Evolutionary conservation across 2,888 invertebrate genomes (phyloP).

Genomic region (Athalia circularis): DNA sequence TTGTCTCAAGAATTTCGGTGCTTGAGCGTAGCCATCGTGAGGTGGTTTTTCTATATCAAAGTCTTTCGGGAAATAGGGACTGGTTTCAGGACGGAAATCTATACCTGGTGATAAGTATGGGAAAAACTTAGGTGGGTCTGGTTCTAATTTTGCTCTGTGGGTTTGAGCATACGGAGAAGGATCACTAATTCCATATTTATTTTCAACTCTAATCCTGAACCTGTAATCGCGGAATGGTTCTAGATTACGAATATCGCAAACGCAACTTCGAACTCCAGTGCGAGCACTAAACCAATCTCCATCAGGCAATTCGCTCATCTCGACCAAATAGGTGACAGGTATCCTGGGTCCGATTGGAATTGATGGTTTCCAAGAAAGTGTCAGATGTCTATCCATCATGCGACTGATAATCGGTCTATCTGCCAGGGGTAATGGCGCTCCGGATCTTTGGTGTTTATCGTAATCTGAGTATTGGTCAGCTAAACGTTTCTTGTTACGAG

Average conservation of each 20-base stretch:
- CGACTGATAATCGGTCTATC: slow-evolving; percentile 95
- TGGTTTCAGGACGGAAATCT: slow-evolving; percentile 89
- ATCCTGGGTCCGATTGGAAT: slow-evolving; percentile 90
- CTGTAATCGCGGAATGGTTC: slow-evolving; percentile 96
- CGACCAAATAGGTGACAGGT: slow-evolving; percentile 95
- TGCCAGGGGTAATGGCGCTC: slow-evolving; percentile 90
- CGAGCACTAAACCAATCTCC: slow-evolving; percentile 95
- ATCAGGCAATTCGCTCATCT: slow-evolving; percentile 94
- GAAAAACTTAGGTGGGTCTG: slow-evolving; percentile 86
- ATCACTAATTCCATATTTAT: slow-evolving; percentile 96
- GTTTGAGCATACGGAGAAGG: slow-evolving; percentile 94
- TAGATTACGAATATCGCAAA: slow-evolving; percentile 91
- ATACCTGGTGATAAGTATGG: slow-evolving; percentile 88
- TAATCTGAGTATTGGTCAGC: slow-evolving; percentile 89
- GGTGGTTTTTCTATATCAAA: slow-evolving; percentile 93
- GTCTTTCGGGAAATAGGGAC: slow-evolving; percentile 93
- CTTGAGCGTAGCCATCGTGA: slow-evolving; percentile 88
- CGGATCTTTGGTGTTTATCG: slow-evolving; percentile 88
- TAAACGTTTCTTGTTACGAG: slow-evolving; percentile 80
- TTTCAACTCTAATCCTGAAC: slow-evolving; percentile 96
- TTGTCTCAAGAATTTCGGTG: slow-evolving; percentile 90
- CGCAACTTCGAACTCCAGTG: slow-evolving; percentile 90
- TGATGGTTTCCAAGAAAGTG: slow-evolving; percentile 95
- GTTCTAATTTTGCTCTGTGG: slow-evolving; percentile 85
- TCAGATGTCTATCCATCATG: slow-evolving; percentile 92